Conservation (phyloP, 2,797 vertebrate species). For the Myotis daubentonii region DNA sequence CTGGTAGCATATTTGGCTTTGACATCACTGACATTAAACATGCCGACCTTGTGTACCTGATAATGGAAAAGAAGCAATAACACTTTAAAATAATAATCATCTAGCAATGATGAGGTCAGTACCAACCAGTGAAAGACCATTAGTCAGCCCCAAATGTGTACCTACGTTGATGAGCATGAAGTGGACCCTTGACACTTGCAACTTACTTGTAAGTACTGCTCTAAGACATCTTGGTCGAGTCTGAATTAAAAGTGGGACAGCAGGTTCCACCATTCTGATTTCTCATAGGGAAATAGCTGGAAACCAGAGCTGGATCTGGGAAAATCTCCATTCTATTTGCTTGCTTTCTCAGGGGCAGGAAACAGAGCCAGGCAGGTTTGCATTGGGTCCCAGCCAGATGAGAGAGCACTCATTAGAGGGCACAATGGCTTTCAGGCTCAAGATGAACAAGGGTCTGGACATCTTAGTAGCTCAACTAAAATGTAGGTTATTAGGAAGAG, state of each 20-base stretch:
- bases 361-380: neutral
- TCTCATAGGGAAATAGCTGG: neutral
- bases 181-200: neutral
- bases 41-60: neutral
- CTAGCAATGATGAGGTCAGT: slow-evolving; percentile 24
- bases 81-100: slow-evolving; percentile 46
- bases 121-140: slow-evolving; percentile 1
- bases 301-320: slow-evolving; percentile 10
- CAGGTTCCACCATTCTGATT: neutral
- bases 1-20: slow-evolving; percentile 5
- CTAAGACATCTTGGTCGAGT: neutral
- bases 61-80: slow-evolving; percentile 15
- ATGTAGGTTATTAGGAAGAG: neutral
- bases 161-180: slow-evolving; percentile 10
- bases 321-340: slow-evolving; percentile 26
- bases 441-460: slow-evolving; percentile 28
- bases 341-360: neutral
- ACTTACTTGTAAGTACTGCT: neutral
- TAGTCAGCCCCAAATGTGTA: neutral
- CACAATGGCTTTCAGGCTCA: slow-evolving; percentile 7
- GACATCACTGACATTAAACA: neutral
- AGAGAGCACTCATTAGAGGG: neutral
- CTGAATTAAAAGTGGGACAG: slow-evolving; percentile 21
- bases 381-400: neutral
- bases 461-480: slow-evolving; percentile 16